Conservation (phyloP, 2,113 vertebrate genomes). For the Xyliphius kryptos region DNA sequence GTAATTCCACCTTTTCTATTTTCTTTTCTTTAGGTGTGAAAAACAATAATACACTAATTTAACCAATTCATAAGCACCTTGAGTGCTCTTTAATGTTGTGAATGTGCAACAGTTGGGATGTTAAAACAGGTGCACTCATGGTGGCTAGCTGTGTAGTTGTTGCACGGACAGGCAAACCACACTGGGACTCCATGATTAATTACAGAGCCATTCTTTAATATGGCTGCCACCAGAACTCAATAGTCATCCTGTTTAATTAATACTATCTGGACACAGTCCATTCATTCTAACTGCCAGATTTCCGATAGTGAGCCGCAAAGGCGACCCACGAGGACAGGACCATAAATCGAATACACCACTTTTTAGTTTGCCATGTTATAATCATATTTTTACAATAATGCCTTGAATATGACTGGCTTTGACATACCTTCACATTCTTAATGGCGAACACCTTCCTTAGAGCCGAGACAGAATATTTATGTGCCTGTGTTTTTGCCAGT, state of each 20-base stretch:
- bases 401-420: slow-evolving; percentile 2
- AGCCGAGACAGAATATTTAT: no score
- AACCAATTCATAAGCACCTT: no score
- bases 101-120: no score
- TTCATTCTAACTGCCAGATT: slow-evolving; percentile 57
- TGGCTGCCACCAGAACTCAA: slow-evolving; percentile 45
- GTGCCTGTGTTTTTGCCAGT: no score
- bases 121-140: background rate
- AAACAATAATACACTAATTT: no score
- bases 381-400: background rate
- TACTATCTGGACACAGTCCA: slow-evolving; percentile 44
- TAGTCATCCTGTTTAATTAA: slow-evolving; percentile 55
- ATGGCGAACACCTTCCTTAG: no score
- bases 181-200: slow-evolving; percentile 46
- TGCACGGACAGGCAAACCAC: slow-evolving; percentile 22
- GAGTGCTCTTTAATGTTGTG: no score
- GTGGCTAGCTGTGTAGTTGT: slow-evolving; percentile 19
- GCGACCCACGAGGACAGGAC: slow-evolving; percentile 1
- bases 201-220: slow-evolving; percentile 46
- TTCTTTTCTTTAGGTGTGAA: no score
- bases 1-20: no score
- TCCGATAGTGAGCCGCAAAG: slow-evolving; percentile 39
- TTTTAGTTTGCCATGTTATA: slow-evolving; percentile 13
- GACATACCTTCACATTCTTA: background rate
- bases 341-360: slow-evolving; percentile 39